A percentile compares a stretch with the other conserved stretches of the same genome.
Conservation (phyloP, 2,888 invertebrate species). For the Tachina grossa region DNA sequence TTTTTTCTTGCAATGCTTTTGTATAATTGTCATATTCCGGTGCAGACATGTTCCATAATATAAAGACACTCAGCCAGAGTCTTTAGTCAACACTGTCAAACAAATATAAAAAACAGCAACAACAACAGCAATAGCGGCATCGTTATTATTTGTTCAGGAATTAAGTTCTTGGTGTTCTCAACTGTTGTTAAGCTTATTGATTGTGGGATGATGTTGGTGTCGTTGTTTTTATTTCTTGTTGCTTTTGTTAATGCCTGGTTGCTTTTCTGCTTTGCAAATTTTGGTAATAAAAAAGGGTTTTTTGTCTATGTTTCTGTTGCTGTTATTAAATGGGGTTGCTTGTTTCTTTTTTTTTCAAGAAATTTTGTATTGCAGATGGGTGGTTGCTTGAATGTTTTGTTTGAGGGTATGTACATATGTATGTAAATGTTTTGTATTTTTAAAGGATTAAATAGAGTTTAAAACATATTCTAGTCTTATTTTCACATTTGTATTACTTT, state of each 20-base stretch:
- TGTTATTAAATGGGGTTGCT: neutral
- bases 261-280: constrained; percentile 46
- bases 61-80: constrained; percentile 61
- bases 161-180: constrained; percentile 61
- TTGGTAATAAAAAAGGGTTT: constrained; percentile 55
- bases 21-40: constrained; percentile 67
- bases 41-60: constrained; percentile 65
- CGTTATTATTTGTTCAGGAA: constrained; percentile 53
- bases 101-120: constrained; percentile 14
- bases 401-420: neutral
- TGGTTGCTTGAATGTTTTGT: constrained; percentile 5
- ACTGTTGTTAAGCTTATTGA: constrained; percentile 68
- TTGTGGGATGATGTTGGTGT: constrained; percentile 41
- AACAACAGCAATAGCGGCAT: constrained; percentile 7
- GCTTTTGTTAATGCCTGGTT: constrained; percentile 27
- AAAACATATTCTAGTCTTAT: constrained; percentile 59
- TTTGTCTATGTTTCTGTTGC: too few species aligned
- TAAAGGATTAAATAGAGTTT: constrained; percentile 65
- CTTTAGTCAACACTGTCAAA: constrained; percentile 40
- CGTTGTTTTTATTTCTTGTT: constrained; percentile 8
- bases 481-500: constrained; percentile 61
- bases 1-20: constrained; percentile 28
- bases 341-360: neutral
- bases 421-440: constrained; percentile 19
- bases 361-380: constrained; percentile 11